Conservation (phyloP, 2,888 invertebrate genomes). For the Sphaerophoria taeniata region DNA sequence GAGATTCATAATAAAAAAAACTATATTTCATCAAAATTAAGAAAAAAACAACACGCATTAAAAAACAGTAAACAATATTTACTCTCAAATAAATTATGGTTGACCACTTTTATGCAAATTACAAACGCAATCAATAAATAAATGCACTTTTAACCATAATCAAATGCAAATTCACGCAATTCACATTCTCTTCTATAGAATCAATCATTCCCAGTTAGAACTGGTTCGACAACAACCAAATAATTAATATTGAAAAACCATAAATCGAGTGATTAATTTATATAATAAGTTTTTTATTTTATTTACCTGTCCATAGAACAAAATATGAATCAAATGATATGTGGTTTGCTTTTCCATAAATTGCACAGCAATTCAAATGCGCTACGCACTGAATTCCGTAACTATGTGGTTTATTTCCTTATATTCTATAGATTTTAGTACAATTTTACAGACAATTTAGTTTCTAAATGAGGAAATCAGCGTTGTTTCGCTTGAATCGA, state of each 20-base stretch:
- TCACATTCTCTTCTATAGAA: slow-evolving; percentile 16
- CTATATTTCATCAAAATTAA: too few relatives aligned
- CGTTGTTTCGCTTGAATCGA: not conserved
- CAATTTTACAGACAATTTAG: slow-evolving; percentile 36
- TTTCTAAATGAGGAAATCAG: slow-evolving; percentile 53
- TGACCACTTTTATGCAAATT: slow-evolving; percentile 23
- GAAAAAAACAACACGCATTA: slow-evolving; percentile 18
- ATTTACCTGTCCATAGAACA: not conserved
- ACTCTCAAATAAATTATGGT: slow-evolving; percentile 6
- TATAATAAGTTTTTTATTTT: not conserved
- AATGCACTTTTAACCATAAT: slow-evolving; percentile 29
- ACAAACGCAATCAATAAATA: not conserved
- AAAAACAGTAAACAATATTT: slow-evolving; percentile 18
- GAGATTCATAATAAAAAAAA: too few relatives aligned
- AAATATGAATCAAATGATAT: not conserved
- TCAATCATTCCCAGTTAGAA: slow-evolving; percentile 17
- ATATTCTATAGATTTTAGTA: slow-evolving; percentile 13
- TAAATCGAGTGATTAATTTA: slow-evolving; percentile 34
- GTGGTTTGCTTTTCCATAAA: slow-evolving; percentile 14
- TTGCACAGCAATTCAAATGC: not conserved
- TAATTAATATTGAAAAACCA: not conserved
- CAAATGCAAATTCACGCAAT: slow-evolving; percentile 45
- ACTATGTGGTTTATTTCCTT: slow-evolving; percentile 30
- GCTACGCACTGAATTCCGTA: slow-evolving; percentile 10
- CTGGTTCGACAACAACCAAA: not conserved